Evolutionary conservation across 1,140 invertebrate species (phyloP), one percentile per base, ranked within the genome.

Genomic region (Diabrotica undecimpunctata): DNA sequence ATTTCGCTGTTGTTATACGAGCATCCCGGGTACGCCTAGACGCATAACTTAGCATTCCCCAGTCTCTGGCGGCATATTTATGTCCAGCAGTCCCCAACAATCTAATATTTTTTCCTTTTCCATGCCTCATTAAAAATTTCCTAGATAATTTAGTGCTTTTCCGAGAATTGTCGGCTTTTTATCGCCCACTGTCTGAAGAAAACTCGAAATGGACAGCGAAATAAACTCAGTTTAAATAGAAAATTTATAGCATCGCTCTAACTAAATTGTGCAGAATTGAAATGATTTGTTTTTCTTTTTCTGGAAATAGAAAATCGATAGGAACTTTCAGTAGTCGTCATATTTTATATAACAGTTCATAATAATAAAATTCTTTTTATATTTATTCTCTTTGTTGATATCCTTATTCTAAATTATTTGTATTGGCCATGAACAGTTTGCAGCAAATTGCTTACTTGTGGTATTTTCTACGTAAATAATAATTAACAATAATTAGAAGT

Each of bases 1-100:
- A 66, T 13, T 62, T 62, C 54, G 54, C 64, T 61, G 59, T 53
- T 68, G 56, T 55, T 67, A 57, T 68, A 68, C 53, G 66, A 68
- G 66, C 66, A 57, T 65, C 67, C 66, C 58, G 64, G 67, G 64
- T 68, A 56, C 65, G 59, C 64, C 67, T 66, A 68, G 67, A 66
- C 67, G 51, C 64, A 68, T 68, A 68, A 68, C 60, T 68, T 65
- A 60, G 64, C 12, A 55, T 52, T 58, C 60, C 54, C 60, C 56
- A 66, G 67, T 68, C 60, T 68, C 64, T 36, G 52, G 64, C 64
- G 67, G 39, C 64, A 66, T 68, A 68, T 68, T 68, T 68, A 68
- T 68, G 64, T 62, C 60, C 59, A 60, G 63, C 60, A 66, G 64
- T 68, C 62, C 61, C 67, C 61, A 68, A 68, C 67, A 68, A 53